Conservation (phyloP, 2,113 vertebrate species). For the Loxodonta africana region DNA sequence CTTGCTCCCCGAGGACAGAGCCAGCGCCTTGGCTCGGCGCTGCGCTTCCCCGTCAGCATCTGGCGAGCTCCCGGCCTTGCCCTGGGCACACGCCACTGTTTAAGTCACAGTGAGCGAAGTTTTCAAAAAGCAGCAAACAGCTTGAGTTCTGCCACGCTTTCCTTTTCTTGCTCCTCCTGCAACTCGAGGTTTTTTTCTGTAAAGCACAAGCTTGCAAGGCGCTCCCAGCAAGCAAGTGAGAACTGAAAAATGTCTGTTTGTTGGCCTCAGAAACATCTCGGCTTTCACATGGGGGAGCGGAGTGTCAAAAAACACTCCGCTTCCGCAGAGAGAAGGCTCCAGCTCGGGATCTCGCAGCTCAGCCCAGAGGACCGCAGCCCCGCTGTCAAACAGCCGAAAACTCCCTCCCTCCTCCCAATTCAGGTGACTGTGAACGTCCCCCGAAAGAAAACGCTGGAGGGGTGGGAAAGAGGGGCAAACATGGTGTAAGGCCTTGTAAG, state of each 20-base stretch:
- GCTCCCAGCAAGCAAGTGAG: background rate
- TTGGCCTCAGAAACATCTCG: conserved; percentile 27
- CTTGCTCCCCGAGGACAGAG: background rate
- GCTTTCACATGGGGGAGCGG: conserved; percentile 41
- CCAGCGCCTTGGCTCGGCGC: background rate
- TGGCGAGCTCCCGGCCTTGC: background rate
- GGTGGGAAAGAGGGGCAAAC: background rate
- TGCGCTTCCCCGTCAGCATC: accelerated
- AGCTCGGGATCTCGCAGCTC: conserved; percentile 25
- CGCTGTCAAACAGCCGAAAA: background rate
- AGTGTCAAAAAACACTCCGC: conserved; percentile 55
- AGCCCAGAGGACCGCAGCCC: background rate
- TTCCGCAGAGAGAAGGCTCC: conserved; percentile 44
- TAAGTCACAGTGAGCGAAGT: background rate
- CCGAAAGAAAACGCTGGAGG: background rate
- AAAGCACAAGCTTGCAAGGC: background rate
- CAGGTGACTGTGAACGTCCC: background rate
- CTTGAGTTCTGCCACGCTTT: background rate
- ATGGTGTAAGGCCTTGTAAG: too few species aligned
- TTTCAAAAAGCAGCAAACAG: background rate
- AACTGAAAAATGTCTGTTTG: background rate
- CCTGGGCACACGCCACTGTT: background rate
- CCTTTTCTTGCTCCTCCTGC: background rate
- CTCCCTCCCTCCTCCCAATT: background rate
- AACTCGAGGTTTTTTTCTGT: background rate